Base-by-base conservation (phyloP, 2,888 invertebrate species). In the Chaetoderma sp. region DNA sequence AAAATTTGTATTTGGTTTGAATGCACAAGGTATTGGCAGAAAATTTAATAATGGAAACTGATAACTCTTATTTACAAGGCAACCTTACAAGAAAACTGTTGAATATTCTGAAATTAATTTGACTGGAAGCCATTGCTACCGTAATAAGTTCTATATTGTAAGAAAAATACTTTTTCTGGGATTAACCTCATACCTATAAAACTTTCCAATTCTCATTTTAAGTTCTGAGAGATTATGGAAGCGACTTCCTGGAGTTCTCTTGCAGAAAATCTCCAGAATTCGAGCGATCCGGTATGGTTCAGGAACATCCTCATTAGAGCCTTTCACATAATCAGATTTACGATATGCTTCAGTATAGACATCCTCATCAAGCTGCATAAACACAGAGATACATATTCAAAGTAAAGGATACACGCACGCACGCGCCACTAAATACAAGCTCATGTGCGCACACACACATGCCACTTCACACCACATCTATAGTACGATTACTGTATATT, bases 341-440 rank as follows among this genome's bases (percentile, higher is more conserved):
- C 94, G 89, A 83, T 94, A 94, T 77, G 91, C 91, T 84, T 95
- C 94, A 0, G 94, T 91, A 81, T 93, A 94, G 33, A 91, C 82
- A n/a, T 90, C 89, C 82, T 93, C 92, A 84, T 94, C 92, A 1
- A 79, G 65, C 79, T 80, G 60, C 21, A 25, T 50, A 56, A 50
- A 49, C 5, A 58, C n/a, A 49, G 10, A 55, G 45, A 13, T 49
- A 21, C 18, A 23, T n/a, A 27, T 32, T n/a, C n/a, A n/a, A n/a
- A n/a, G n/a, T n/a, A n/a, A 16, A 47, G 21, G 8, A 47, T 18
- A 47, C 18, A 47, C 10, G 10, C 10, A 47, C 39, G n/a, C 39
- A 39, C 39, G 39, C 39, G 39, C 39, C 10, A 10, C 10, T n/a
- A 39, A 10, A 39, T n/a, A 39, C 39, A 39, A 10, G n/a, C 39